These are phyloP conservation scores for Cephonodes hylas DNA, from an alignment of 2,888 invertebrate species.

Conservation along the genomic window DNA sequence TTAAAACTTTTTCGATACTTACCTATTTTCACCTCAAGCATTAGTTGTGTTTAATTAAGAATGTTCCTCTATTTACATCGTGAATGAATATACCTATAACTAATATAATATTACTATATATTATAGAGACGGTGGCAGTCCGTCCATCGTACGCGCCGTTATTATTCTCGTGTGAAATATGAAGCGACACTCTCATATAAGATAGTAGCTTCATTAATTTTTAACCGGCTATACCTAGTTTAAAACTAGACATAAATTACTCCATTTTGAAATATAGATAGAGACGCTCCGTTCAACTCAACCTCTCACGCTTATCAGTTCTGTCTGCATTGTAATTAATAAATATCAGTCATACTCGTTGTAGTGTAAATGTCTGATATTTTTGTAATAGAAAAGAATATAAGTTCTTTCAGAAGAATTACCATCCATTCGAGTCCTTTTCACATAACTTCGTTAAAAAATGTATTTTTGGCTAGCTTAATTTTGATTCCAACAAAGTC, in stretches of 20 bases:
- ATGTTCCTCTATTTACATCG: too few relatives aligned
- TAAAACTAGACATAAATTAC: constrained; percentile 31
- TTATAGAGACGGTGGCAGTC: background rate
- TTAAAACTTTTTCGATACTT: too few relatives aligned
- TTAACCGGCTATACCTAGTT: constrained; percentile 28
- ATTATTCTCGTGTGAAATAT: background rate
- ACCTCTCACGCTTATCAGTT: constrained; percentile 1
- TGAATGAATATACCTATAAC: too few relatives aligned
- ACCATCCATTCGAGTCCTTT: too few relatives aligned
- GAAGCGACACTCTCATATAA: background rate
- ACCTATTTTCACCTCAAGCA: too few relatives aligned
- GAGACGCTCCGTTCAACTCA: constrained; percentile 32
- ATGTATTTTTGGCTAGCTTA: too few relatives aligned
- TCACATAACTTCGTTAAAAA: too few relatives aligned
- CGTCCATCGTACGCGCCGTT: background rate
- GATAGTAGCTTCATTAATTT: background rate
- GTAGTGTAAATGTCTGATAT: background rate
- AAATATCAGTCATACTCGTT: background rate
- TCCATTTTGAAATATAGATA: constrained; percentile 27
- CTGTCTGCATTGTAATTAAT: background rate
- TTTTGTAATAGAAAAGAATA: background rate
- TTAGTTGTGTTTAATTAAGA: too few relatives aligned
- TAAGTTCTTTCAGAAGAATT: too few relatives aligned
- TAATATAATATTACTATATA: too few relatives aligned
- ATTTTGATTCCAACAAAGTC: too few relatives aligned